Evolutionary conservation across 2,888 invertebrate genomes (phyloP), one percentile per base, ranked within the genome.

Genomic region (Meteorus colon): DNA sequence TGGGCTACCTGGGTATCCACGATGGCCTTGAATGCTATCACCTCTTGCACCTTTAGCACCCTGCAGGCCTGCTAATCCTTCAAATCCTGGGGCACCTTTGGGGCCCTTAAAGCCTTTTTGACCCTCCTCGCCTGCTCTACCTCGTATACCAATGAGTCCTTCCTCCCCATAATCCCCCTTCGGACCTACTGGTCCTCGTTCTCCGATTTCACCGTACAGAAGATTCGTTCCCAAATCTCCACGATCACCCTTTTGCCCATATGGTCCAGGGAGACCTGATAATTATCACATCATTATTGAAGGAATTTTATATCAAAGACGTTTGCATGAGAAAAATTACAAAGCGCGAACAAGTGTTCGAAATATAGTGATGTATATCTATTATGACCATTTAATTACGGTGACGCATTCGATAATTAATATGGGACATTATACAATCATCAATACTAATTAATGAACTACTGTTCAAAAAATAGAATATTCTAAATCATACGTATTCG

Each of bases 141-240:
- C 90, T 8, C 81, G 82, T 0, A 80, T 78, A 51, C 90, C 90
- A 34, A 74, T 70, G 2, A 87, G 85, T 27, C 91, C 91, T 3
- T 84, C 76, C 1, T 86, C 83, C 45, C 92, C 93, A 2, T 79
- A 80, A 2, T 90, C 89, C 51, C 92, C 92, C 19, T 81, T 81
- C 8, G 48, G 16, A 16, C 83, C 83, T 8, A 51, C 14, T 19
- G 82, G 81, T 6, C 92, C 94, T 27, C 82, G 81, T 29, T 89
- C 90, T 59, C 95, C 95, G n/a, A 83, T 85, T 31, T 89, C 85
- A 62, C 95, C 95, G 77, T 90, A 81, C 86, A 88, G 65, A 92
- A 93, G 74, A 87, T 86, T 78, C 79, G 86, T 75, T 12, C 95
- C 95, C 2, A 90, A 85, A 19, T 92, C 90, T 80, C 96, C 96